Evolutionary conservation across 2,888 invertebrate species (phyloP), one percentile per base, ranked within the genome.

Genomic region (Pammene aurita): DNA sequence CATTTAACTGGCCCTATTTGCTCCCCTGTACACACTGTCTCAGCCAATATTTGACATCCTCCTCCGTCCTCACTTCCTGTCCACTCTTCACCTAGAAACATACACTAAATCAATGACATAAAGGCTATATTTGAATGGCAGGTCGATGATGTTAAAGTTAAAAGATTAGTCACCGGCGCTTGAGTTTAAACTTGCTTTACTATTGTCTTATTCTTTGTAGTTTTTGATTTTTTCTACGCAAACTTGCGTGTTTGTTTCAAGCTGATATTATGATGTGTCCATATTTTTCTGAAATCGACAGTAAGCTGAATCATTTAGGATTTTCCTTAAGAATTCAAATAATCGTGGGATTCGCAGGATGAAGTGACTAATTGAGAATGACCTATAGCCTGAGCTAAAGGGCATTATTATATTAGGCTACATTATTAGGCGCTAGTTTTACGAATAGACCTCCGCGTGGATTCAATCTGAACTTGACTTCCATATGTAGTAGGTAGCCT

Each of bases 41-140:
- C 34, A 18, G 55, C 60, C 48, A 72, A 72, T 69, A 72, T 72
- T 72, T 69, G 66, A 70, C 71, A 66, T 72, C 71, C 71, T 65
- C 67, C 50, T 65, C 69, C 63, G 66, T 60, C 42, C 66, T 35
- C 48, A 63, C 66, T 72, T 72, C 71, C 71, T 67, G 69, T 56
- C 48, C 55, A 35, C 54, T 55, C 44, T 10, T 13, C 13, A 16
- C 14, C 38, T 34, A 34, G 48, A 56, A 56, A 41, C 14, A 10
- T 2, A n/a, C 50, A 41, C 18, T 62, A 50, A n/a, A 9, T 62
- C 50, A 5, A 11, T 10, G 50, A 18, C 41, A 5, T 48, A 48
- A 52, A 18, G 41, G 18, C 26, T 41, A 26, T 9, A 52, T 26
- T 62, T 10, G 10, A 11, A 7, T 62, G 62, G 18, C n/a, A 10